These are phyloP conservation scores for Caiman crocodilus DNA, from an alignment of 2,797 vertebrate genomes.

Conservation along the genomic window DNA sequence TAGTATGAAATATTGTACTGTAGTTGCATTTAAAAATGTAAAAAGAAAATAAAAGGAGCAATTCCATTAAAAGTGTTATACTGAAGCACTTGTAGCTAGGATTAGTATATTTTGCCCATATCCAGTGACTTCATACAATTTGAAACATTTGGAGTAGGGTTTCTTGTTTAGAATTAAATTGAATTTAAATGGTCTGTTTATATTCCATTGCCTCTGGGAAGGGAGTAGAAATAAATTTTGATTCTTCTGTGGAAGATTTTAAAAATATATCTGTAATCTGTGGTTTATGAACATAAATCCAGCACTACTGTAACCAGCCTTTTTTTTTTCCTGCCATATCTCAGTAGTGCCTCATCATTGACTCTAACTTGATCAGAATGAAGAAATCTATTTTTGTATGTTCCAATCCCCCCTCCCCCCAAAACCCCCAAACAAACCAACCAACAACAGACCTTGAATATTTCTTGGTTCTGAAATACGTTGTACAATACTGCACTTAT, in stretches of 20 bases:
- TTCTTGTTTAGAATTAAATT: constrained; percentile 35
- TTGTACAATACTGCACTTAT: background rate
- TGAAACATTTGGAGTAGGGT: background rate
- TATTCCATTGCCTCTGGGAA: constrained; percentile 8
- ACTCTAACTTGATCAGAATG: constrained; percentile 25
- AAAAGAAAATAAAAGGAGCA: constrained; percentile 8
- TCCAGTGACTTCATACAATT: background rate
- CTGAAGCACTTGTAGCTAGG: constrained; percentile 11
- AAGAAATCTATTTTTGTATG: background rate
- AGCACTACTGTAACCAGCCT: constrained; percentile 42
- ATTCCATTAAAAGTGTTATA: background rate
- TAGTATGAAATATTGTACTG: background rate
- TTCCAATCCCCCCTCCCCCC: background rate
- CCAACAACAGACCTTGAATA: background rate
- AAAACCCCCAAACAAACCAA: background rate
- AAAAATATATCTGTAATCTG: constrained; percentile 65
- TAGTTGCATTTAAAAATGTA: background rate
- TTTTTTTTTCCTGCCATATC: background rate
- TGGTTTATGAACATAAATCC: constrained; percentile 51
- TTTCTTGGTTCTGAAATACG: background rate
- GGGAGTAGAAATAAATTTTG: background rate
- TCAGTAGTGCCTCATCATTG: constrained; percentile 22
- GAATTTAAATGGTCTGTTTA: constrained; percentile 12
- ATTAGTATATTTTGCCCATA: background rate
- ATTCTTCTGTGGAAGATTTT: constrained; percentile 55